Conservation (phyloP, 2,888 invertebrate genomes). For the Nycteola revayana region DNA sequence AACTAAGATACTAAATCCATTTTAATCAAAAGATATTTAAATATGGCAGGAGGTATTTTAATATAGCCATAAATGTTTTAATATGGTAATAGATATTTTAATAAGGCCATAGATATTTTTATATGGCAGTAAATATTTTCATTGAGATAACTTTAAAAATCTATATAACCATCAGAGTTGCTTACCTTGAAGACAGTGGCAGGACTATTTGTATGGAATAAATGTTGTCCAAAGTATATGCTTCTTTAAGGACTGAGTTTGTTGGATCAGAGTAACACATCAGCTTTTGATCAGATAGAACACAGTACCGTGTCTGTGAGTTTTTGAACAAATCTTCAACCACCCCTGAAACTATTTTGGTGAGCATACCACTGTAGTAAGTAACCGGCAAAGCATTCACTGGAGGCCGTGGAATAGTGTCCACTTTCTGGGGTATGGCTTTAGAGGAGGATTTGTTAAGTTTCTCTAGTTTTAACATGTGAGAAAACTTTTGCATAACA, state of each 20-base stretch:
- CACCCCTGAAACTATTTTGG: slow-evolving; percentile 81
- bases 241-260: slow-evolving; percentile 86
- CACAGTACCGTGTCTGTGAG: slow-evolving; percentile 87
- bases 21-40: too few species aligned
- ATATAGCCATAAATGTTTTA: too few species aligned
- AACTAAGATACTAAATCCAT: too few species aligned
- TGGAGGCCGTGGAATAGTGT: slow-evolving; percentile 75
- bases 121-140: too few species aligned
- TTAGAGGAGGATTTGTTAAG: slow-evolving; percentile 53
- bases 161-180: too few species aligned
- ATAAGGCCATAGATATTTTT: too few species aligned
- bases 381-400: slow-evolving; percentile 68
- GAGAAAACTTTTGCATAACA: slow-evolving; percentile 64
- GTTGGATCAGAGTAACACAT: slow-evolving; percentile 88
- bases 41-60: too few species aligned
- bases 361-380: slow-evolving; percentile 84
- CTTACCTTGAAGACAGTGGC: slow-evolving; percentile 74
- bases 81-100: too few species aligned
- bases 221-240: slow-evolving; percentile 85
- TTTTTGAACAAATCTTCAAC: slow-evolving; percentile 89
- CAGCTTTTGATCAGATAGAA: slow-evolving; percentile 87
- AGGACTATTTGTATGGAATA: slow-evolving; percentile 85
- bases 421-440: slow-evolving; percentile 41
- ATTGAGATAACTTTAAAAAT: too few species aligned
- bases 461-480: slow-evolving; percentile 75